Evolutionary conservation across 2,113 vertebrate species (phyloP), one percentile per base, ranked within the genome.

Genomic region (Manacus vitellinus): DNA sequence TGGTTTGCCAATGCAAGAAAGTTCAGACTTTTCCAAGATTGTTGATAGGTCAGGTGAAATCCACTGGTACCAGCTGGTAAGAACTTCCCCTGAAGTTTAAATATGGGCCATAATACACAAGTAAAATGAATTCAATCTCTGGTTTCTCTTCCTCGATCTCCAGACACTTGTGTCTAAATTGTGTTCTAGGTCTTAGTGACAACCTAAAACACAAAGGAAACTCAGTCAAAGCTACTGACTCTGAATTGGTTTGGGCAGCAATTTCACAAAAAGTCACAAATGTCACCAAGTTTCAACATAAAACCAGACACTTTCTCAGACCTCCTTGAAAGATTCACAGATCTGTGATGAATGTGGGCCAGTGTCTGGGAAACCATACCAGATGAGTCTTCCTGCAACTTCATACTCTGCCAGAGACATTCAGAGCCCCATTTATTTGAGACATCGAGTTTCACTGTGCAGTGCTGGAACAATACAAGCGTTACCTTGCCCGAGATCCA

Each of bases 141-240:
- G 17, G 5, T 24, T 93, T 85, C 52, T 71, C 54, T 47, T 89
- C 55, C 16, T 74, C 66, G 83, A 6, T 44, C 68, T 30, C 21
- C 65, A 51, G 14, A 22, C 12, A 47, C 51, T 46, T 88, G 56
- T 76, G 16, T 46, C 46, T 62, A 12, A 59, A 55, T 39, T 87
- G 21, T 73, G n/a, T 23, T 70, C 47, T 27, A 80, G 21, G 39
- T 76, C 54, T 61, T 46, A 88, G 27, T 37, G 65, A 89, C 68
- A 39, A 86, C 78, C 72, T 91, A 94, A 94, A 96, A 89, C 31
- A 93, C 67, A 94, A 93, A 86, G 82, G 17, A 92, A 93, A 88
- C 12, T 94, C 80, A 59, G 65, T 84, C 90, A 91, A 89, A 92
- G 56, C 68, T 49, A 14, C 52, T 87, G 83, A 72, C 23, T 82